Conservation (phyloP, 2,888 invertebrate genomes). For the Galerucella calmariensis region DNA sequence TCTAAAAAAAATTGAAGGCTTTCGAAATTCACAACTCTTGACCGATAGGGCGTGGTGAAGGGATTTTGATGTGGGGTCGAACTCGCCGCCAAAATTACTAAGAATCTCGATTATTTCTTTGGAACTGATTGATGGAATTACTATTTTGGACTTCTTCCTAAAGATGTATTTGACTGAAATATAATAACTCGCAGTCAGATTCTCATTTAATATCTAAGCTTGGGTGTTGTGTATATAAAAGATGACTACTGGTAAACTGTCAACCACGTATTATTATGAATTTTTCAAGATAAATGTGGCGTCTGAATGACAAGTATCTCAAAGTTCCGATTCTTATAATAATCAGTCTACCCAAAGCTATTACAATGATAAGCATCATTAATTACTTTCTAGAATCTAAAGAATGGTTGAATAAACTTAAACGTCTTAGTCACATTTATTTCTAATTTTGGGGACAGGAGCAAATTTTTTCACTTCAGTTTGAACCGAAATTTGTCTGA, state of each 20-base stretch:
- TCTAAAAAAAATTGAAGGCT: slow-evolving; percentile 34
- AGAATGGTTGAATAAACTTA: too few species aligned
- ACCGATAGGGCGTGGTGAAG: slow-evolving; percentile 32
- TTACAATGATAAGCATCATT: background rate
- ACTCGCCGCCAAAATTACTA: slow-evolving; percentile 28
- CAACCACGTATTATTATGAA: background rate
- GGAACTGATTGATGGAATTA: slow-evolving; percentile 36
- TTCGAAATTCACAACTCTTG: slow-evolving; percentile 33
- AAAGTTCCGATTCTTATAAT: background rate
- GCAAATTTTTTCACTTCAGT: too few species aligned
- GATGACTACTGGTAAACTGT: background rate
- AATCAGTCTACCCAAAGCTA: background rate
- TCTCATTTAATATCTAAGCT: slow-evolving; percentile 18
- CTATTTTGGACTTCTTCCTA: slow-evolving; percentile 22
- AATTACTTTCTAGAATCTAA: too few species aligned
- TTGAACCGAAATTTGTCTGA: too few species aligned
- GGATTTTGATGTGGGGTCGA: slow-evolving; percentile 34
- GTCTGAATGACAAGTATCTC: background rate
- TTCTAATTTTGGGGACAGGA: too few species aligned
- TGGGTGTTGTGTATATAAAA: background rate
- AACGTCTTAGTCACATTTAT: too few species aligned
- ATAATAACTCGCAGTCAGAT: slow-evolving; percentile 21
- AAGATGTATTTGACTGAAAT: slow-evolving; percentile 25
- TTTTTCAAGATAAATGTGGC: background rate
- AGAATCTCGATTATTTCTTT: slow-evolving; percentile 31